phyloP scores from a whole-genome alignment of 2,113 vertebrate species.

The Heteronetta atricapilla region DNA sequence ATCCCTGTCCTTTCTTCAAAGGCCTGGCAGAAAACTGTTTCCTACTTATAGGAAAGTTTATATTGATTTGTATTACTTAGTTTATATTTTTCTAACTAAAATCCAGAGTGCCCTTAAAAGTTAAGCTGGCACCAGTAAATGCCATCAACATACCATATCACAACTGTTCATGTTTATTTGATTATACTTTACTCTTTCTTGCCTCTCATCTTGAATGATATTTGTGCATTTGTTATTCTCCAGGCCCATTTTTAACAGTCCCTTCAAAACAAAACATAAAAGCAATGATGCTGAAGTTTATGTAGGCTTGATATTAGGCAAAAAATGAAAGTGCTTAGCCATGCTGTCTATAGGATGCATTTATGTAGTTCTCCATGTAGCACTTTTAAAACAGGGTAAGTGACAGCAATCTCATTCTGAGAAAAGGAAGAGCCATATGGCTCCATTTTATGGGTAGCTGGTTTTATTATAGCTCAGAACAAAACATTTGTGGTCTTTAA shows the following conservation, averaged over 20 bases:
- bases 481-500: slow-evolving; percentile 1
- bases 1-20: background rate
- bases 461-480: background rate
- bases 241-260: background rate
- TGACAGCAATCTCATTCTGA: background rate
- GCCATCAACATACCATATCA: background rate
- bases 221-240: background rate
- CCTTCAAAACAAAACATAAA: slow-evolving; percentile 21
- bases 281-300: background rate
- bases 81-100: background rate
- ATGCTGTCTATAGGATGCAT: background rate
- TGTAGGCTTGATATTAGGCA: background rate
- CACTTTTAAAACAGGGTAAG: background rate
- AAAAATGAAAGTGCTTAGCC: background rate
- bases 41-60: background rate
- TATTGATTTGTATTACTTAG: no score
- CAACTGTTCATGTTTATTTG: background rate
- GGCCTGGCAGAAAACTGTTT: background rate
- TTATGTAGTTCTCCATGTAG: background rate
- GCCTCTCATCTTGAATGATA: background rate
- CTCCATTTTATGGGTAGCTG: background rate
- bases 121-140: background rate
- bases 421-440: background rate
- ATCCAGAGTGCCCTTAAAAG: background rate
- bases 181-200: background rate